Conservation (phyloP, 2,888 invertebrate genomes). For the Adelognathus sp. region DNA sequence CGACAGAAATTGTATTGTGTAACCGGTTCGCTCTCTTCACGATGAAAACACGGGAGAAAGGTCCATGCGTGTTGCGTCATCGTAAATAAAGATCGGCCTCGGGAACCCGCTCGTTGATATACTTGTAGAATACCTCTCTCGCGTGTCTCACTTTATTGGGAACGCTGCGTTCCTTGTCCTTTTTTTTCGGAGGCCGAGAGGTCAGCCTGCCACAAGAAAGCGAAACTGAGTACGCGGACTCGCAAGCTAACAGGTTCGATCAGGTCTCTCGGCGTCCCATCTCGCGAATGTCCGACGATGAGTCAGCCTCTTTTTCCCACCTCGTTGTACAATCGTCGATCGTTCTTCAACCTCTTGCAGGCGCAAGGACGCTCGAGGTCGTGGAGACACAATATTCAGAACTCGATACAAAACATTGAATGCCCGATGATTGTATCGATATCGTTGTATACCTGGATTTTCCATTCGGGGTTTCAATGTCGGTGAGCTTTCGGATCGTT, state of each 20-base stretch:
- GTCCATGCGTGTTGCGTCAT: conserved; percentile 70
- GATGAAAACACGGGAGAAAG: conserved; percentile 69
- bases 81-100: conserved; percentile 71
- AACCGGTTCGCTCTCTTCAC: conserved; percentile 58
- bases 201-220: conserved; percentile 24
- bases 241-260: conserved; percentile 25
- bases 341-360: conserved; percentile 49
- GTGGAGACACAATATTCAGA: neutral
- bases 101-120: conserved; percentile 1
- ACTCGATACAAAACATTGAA: neutral
- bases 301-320: conserved; percentile 39
- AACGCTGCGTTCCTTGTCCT: neutral
- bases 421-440: neutral
- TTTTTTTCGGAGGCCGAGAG: conserved; percentile 22
- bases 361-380: conserved; percentile 56
- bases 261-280: neutral
- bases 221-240: conserved; percentile 1
- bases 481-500: neutral
- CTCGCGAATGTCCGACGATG: conserved; percentile 33
- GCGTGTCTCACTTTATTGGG: conserved; percentile 27
- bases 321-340: conserved; percentile 22
- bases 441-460: neutral
- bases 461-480: neutral
- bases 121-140: conserved; percentile 9
- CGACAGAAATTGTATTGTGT: conserved; percentile 60